Evolutionary conservation across 1,140 invertebrate genomes (phyloP).

Genomic region (Pentalonia nigronervosa): DNA sequence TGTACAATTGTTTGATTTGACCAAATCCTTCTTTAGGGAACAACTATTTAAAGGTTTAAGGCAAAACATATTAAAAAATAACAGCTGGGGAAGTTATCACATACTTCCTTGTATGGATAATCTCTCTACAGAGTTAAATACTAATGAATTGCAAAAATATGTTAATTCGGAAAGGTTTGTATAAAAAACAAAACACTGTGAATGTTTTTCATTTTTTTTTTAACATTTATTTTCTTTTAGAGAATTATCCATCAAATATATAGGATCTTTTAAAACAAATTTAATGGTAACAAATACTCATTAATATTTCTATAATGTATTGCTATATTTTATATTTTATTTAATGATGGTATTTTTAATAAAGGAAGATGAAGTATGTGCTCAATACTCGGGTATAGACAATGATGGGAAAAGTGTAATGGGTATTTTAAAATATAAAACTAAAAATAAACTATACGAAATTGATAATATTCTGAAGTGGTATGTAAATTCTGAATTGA

Average conservation of each 20-base stretch:
- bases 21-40: constrained; percentile 40
- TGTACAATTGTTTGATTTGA: constrained; percentile 24
- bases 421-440: constrained; percentile 92
- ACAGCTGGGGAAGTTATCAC: constrained; percentile 32
- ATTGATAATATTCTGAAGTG: constrained; percentile 62
- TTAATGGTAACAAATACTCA: constrained; percentile 12
- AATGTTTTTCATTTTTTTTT: background rate
- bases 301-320: background rate
- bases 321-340: background rate
- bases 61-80: constrained; percentile 47
- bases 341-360: constrained; percentile 63
- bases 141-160: background rate
- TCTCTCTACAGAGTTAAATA: background rate
- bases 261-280: constrained; percentile 5
- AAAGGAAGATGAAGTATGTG: constrained; percentile 78
- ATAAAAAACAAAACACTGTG: background rate
- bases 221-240: background rate
- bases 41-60: constrained; percentile 48
- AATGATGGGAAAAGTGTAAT: constrained; percentile 81
- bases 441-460: constrained; percentile 67
- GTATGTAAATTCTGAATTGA: constrained; percentile 68
- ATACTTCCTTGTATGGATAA: constrained; percentile 29
- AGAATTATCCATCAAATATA: background rate
- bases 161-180: background rate
- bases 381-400: constrained; percentile 90